Percentiles rank a stretch among this genome's conserved stretches.
These are phyloP conservation scores for Trissoscelio sp. DNA, from an alignment of 2,888 invertebrate genomes.

Conservation along the genomic window DNA sequence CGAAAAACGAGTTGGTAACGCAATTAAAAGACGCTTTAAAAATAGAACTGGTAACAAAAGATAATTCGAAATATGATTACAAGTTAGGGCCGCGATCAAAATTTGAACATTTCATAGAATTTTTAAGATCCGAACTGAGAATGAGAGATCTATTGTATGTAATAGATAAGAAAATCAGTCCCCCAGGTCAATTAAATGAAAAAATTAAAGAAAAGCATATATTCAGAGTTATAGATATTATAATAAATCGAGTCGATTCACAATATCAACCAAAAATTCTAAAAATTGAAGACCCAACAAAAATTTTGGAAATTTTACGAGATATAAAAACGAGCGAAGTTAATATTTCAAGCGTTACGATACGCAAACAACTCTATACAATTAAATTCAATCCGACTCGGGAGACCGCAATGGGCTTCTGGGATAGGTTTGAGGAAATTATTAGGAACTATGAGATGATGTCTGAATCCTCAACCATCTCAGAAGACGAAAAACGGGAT, in stretches of 20 bases:
- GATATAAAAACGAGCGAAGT: conserved; percentile 1
- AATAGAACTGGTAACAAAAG: conserved; percentile 16
- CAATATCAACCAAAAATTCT: conserved; percentile 40
- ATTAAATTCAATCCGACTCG: background rate
- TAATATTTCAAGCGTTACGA: conserved; percentile 5
- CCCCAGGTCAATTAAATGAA: conserved; percentile 1
- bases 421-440: conserved; percentile 21
- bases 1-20: background rate
- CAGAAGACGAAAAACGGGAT: conserved; percentile 22
- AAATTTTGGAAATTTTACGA: background rate
- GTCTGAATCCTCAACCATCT: conserved; percentile 38
- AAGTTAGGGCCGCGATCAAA: conserved; percentile 45
- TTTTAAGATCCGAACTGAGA: conserved; percentile 58
- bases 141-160: conserved; percentile 19
- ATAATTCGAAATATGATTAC: conserved; percentile 51
- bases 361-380: conserved; percentile 18
- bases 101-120: conserved; percentile 66
- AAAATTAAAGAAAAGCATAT: conserved; percentile 21
- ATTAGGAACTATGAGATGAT: conserved; percentile 43
- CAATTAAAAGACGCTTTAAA: conserved; percentile 12
- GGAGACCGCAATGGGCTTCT: conserved; percentile 22
- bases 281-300: conserved; percentile 25
- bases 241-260: conserved; percentile 57
- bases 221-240: conserved; percentile 30
- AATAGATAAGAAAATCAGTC: background rate